A percentile compares a stretch with the other conserved stretches of the same genome.
Evolutionary conservation across 2,797 vertebrate genomes (phyloP).

Genomic region (Loriculus beryllinus): DNA sequence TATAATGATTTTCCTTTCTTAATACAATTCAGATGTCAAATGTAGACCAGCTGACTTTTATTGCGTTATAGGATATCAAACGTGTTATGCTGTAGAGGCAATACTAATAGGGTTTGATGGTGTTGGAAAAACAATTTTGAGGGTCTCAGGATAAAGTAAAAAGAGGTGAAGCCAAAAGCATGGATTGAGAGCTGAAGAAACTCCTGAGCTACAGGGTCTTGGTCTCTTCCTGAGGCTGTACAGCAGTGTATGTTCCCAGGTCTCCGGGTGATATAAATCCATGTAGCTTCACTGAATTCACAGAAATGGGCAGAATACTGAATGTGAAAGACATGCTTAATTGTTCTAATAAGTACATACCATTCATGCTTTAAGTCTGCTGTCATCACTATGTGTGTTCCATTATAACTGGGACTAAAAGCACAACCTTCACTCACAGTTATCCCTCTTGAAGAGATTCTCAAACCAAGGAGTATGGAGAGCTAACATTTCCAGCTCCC

Average conservation of each 20-base stretch:
- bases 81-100: background rate
- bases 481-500: background rate
- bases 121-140: background rate
- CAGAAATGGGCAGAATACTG: background rate
- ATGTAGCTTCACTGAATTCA: background rate
- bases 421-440: background rate
- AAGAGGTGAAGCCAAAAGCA: background rate
- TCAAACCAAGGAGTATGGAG: background rate
- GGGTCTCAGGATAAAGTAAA: background rate
- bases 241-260: background rate
- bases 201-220: background rate
- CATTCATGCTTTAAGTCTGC: background rate
- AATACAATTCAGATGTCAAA: background rate
- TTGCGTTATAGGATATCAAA: background rate
- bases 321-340: background rate
- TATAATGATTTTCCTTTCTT: slow-evolving; percentile 58
- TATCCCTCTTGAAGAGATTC: background rate
- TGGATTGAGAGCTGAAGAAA: background rate
- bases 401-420: rapidly evolving
- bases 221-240: background rate
- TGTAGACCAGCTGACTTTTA: background rate
- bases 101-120: background rate
- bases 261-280: background rate
- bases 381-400: background rate
- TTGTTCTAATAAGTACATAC: background rate